Evolutionary conservation across 2,888 invertebrate genomes (phyloP).

Genomic region (Drosophila fulvimacula): DNA sequence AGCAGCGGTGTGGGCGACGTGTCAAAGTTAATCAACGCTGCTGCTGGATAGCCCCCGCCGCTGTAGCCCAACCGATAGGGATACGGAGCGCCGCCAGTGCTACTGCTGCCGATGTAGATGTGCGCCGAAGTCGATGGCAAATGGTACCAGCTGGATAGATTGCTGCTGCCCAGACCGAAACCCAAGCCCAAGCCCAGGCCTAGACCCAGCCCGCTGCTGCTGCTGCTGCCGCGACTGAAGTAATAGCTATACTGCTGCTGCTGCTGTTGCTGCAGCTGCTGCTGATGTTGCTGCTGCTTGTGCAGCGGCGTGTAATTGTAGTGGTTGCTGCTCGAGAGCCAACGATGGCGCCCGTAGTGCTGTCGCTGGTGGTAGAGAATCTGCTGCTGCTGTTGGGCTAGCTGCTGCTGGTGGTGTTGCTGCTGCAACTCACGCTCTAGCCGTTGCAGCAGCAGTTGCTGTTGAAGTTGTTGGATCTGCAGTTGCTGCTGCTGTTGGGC

Average conservation of each 20-base stretch:
- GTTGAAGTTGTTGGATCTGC: conserved; percentile 77
- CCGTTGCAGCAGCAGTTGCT: conserved; percentile 76
- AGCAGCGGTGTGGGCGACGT: conserved; percentile 74
- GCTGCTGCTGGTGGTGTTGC: conserved; percentile 62
- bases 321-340: conserved; percentile 53
- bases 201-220: conserved; percentile 67
- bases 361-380: conserved; percentile 66
- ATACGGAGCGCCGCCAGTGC: conserved; percentile 66
- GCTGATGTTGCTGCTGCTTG: conserved; percentile 46
- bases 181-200: conserved; percentile 69
- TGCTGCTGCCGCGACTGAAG: conserved; percentile 73
- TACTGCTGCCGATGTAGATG: conserved; percentile 76
- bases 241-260: conserved; percentile 71
- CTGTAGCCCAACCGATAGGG: conserved; percentile 62
- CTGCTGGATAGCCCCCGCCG: conserved; percentile 72
- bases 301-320: conserved; percentile 43
- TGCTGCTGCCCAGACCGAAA: conserved; percentile 76
- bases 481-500: conserved; percentile 80
- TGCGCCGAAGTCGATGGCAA: conserved; percentile 79
- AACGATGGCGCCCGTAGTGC: conserved; percentile 67
- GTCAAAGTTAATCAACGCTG: conserved; percentile 77
- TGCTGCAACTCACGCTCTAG: conserved; percentile 76
- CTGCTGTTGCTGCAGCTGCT: conserved; percentile 43
- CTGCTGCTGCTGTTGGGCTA: conserved; percentile 63
- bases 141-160: conserved; percentile 69